Evolutionary conservation across 2,888 invertebrate genomes (phyloP).

Genomic region (Chironomus tentans): DNA sequence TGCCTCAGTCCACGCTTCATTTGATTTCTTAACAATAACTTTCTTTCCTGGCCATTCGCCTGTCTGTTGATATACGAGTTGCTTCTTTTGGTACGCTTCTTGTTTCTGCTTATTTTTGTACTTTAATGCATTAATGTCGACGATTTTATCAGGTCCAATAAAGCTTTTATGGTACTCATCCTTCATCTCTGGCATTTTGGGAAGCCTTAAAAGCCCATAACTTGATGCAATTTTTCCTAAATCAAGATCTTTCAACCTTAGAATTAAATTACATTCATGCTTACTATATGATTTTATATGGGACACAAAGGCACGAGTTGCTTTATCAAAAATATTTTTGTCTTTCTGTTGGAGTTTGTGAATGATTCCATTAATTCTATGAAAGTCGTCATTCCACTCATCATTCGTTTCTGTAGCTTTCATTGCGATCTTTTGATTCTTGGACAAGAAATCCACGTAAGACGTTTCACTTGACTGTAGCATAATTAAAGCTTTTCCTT

Average conservation of each 20-base stretch:
- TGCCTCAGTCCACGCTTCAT: constrained; percentile 68
- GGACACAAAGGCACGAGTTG: constrained; percentile 87
- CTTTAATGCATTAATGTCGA: constrained; percentile 65
- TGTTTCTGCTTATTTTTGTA: constrained; percentile 77
- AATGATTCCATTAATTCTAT: constrained; percentile 48
- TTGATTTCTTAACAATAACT: constrained; percentile 46
- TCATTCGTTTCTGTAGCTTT: constrained; percentile 34
- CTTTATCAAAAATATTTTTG: constrained; percentile 74
- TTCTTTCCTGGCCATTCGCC: constrained; percentile 61
- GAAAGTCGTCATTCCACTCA: constrained; percentile 31
- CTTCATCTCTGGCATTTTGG: constrained; percentile 91
- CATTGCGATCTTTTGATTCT: constrained; percentile 76
- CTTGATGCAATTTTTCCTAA: constrained; percentile 73
- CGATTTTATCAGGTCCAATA: constrained; percentile 42
- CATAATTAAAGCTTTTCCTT: constrained; percentile 79
- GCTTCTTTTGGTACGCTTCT: constrained; percentile 57
- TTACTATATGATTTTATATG: constrained; percentile 89
- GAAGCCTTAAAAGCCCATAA: constrained; percentile 84
- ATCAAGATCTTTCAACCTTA: constrained; percentile 80
- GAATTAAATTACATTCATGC: constrained; percentile 86
- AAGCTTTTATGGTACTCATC: constrained; percentile 45
- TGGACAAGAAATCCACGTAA: constrained; percentile 80
- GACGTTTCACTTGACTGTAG: constrained; percentile 77
- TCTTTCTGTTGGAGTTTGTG: constrained; percentile 59
- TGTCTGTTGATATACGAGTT: constrained; percentile 59